These are phyloP conservation scores for Pipistrellus kuhlii DNA, from an alignment of 2,797 vertebrate species.

Conservation along the genomic window DNA sequence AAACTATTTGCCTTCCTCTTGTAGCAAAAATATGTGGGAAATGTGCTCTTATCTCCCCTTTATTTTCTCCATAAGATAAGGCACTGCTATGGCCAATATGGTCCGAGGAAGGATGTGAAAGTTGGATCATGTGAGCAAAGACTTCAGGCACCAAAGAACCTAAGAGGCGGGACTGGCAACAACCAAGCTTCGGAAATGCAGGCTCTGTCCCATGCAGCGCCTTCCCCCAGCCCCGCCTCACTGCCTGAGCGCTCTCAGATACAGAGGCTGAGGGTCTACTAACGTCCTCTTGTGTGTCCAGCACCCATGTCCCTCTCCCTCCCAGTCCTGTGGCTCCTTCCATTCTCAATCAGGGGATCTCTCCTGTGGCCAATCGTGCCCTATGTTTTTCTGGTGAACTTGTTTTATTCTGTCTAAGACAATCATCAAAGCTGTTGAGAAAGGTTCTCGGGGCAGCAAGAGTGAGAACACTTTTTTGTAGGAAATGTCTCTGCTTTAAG, in stretches of 20 bases:
- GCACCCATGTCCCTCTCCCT: background rate
- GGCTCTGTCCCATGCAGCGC: fast-evolving
- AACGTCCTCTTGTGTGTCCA: fast-evolving
- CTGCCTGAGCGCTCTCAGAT: fast-evolving
- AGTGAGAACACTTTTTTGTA: background rate
- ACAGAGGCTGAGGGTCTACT: fast-evolving
- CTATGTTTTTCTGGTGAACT: background rate
- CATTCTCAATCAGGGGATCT: background rate
- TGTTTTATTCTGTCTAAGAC: background rate
- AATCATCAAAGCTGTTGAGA: background rate
- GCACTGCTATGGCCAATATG: background rate
- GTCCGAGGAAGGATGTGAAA: background rate
- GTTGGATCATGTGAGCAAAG: background rate
- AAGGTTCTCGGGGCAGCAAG: background rate
- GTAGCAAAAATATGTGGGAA: background rate
- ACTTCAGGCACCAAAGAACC: background rate
- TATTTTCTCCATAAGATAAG: background rate
- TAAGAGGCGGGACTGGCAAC: background rate
- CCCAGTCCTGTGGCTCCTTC: background rate
- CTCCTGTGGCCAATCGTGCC: background rate
- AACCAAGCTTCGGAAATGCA: background rate
- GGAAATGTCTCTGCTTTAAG: background rate
- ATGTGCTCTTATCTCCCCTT: background rate
- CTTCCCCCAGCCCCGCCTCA: fast-evolving
- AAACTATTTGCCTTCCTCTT: background rate